Conservation (phyloP, 53 echinoderm and acorn worm species). For the Holothuria leucospilota region DNA sequence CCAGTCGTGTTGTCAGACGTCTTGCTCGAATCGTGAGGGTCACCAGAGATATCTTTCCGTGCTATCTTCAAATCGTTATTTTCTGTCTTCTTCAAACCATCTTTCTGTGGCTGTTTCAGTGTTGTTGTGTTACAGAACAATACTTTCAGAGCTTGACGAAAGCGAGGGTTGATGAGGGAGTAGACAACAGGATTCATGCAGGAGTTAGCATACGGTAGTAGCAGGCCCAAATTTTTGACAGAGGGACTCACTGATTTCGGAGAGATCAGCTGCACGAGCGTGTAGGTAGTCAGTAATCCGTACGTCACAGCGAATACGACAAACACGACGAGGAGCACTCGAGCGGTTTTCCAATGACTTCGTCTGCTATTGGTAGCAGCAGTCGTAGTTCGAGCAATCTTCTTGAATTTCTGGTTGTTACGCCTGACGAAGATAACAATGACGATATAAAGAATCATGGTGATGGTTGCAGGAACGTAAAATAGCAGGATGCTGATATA, state of each 20-base stretch:
- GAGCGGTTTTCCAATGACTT: slow-evolving; percentile 79
- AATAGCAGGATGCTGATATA: slow-evolving; percentile 78
- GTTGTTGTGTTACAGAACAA: neutral
- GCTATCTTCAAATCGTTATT: neutral
- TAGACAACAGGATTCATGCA: slow-evolving; percentile 90
- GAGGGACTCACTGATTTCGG: slow-evolving; percentile 31
- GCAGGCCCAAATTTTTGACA: slow-evolving; percentile 69
- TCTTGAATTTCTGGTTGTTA: slow-evolving; percentile 62
- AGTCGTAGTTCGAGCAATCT: neutral
- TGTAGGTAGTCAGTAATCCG: slow-evolving; percentile 72
- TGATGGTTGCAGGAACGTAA: slow-evolving; percentile 74
- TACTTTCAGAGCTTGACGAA: slow-evolving; percentile 59
- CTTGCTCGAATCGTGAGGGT: no score
- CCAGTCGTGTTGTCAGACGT: no score
- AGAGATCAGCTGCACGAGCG: slow-evolving; percentile 51
- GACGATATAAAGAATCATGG: slow-evolving; percentile 55
- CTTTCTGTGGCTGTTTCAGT: neutral
- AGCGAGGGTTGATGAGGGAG: slow-evolving; percentile 72
- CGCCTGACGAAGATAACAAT: slow-evolving; percentile 70
- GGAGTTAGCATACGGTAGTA: slow-evolving; percentile 81
- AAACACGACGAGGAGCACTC: slow-evolving; percentile 68
- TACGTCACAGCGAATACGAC: slow-evolving; percentile 65
- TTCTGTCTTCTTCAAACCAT: neutral
- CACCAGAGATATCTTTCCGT: no score
- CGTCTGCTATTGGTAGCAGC: slow-evolving; percentile 20